Conservation (phyloP, 1,140 invertebrate species). For the Bombus pyrosoma region DNA sequence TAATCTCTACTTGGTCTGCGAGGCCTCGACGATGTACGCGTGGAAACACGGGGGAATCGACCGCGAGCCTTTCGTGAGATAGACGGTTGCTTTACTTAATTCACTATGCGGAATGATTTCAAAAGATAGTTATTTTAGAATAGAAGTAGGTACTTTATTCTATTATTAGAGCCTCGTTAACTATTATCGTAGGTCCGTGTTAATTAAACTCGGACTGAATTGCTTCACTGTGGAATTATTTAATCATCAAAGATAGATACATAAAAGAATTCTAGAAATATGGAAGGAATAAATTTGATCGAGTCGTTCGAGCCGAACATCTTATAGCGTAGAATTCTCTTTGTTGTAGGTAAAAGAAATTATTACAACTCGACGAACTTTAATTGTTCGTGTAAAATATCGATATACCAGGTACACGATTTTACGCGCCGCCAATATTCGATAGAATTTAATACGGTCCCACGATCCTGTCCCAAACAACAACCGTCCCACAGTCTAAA, state of each 20-base stretch:
- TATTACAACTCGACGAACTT: too few species aligned
- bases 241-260: neutral
- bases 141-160: neutral
- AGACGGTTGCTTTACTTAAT: constrained; percentile 1
- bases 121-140: neutral
- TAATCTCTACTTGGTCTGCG: neutral
- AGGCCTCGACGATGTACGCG: neutral
- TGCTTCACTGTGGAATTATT: neutral
- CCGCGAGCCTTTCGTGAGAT: neutral
- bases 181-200: neutral
- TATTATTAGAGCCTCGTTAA: neutral
- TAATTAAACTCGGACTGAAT: neutral
- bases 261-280: neutral
- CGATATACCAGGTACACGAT: too few species aligned
- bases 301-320: too few species aligned
- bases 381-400: too few species aligned
- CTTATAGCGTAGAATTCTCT: too few species aligned
- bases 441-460: too few species aligned
- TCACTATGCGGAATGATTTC: neutral
- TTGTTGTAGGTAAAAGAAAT: rapidly evolving
- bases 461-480: too few species aligned
- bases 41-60: neutral
- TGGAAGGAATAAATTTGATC: neutral
- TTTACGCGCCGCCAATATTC: too few species aligned
- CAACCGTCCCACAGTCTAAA: too few species aligned